Evolutionary conservation across 1,140 invertebrate genomes (phyloP), one percentile per base, ranked within the genome.

Genomic region (Andricus grossulariae): DNA sequence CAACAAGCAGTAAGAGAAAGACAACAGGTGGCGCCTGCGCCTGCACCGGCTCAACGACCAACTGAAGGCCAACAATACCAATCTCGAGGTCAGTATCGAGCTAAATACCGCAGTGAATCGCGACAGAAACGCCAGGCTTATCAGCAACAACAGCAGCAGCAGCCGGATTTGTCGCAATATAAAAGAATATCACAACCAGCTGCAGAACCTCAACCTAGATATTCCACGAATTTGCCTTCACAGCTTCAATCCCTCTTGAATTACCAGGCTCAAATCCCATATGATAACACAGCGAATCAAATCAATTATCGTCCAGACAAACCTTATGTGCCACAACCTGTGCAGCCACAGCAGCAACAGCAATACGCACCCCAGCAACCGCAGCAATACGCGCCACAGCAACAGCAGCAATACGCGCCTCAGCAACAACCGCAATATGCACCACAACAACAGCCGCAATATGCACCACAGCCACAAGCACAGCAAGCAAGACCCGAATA

Each of bases 261-360:
- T 12, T 91, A 77, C 49, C 91, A 92, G 51, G 83, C 90, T 0
- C 86, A 88, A 71, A 88, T 88, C 16, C 91, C 91, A 0, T 90
- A 91, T 57, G 87, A 91, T 21, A 89, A 91, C 0, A 87, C 91
- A 6, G 90, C 91, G 0, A 92, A 92, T 57, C 85, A 84, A 50
- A 87, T 92, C 8, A 73, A 45, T 3, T 87, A 85, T 66, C 84
- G 82, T 25, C 80, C 78, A 0, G 90, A 89, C 0, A 90, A 90
- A 39, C 88, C 89, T 0, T 91, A 91, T 71, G 81, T 91, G 2
- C 90, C 90, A 11, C 87, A 91, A 25, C 85, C 82, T 0, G 84
- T 86, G 1, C 79, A 87, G 25, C 51, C 73, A 2, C 79, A 79
- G 12, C 79, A 55, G 0, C 80, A 75, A 50, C 76, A 81, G 76